Evolutionary conservation across 2,113 vertebrate species (phyloP), one percentile per base, ranked within the genome.

Genomic region (Cryptomyrus ogoouensis): DNA sequence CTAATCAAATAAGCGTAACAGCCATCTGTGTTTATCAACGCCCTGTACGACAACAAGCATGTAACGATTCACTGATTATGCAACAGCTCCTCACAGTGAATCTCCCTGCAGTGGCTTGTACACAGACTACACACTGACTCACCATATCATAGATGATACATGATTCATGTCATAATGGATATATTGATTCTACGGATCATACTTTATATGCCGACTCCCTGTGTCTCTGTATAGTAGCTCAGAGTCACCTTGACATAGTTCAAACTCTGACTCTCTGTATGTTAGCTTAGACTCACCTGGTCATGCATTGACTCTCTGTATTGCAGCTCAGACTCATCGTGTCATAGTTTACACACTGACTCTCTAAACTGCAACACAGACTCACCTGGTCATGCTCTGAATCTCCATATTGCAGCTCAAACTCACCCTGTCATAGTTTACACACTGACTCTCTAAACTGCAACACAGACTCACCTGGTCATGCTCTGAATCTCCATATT

Each of bases 1-100:
- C 85, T 87, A 52, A 87, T 53, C 47, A 52, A 87, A 87, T 87
- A 87, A 87, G 85, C 85, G 27, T 53, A 87, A 87, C 85, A 35
- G 85, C 50, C 85, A 53, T 31, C 85, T 53, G 49, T 52, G n/a
- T 87, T 53, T 87, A 27, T 35, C n/a, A 80, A 87, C 49, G 49
- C 47, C n/a, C 85, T 49, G 7, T 39, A 53, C 6, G n/a, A 86
- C 84, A 85, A 80, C 35, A 80, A 80, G 74, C 74, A 80, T 80
- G 74, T 19, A 80, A 80, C 74, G 74, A 39, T 80, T 80, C 74
- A 42, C 74, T 80, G 35, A 42, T 80, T 80, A 80, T 42, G 35
- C 74, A 80, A 80, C 12, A 80, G 74, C 17, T 39, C 17, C 13
- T 35, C 74, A 19, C 13, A 19, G 31, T 80, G 13, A 80, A 35